Percentiles rank a stretch among this genome's conserved stretches.
Conservation (phyloP, 92 coral and sea anemone species). For the Chrysogorgia sp. region DNA sequence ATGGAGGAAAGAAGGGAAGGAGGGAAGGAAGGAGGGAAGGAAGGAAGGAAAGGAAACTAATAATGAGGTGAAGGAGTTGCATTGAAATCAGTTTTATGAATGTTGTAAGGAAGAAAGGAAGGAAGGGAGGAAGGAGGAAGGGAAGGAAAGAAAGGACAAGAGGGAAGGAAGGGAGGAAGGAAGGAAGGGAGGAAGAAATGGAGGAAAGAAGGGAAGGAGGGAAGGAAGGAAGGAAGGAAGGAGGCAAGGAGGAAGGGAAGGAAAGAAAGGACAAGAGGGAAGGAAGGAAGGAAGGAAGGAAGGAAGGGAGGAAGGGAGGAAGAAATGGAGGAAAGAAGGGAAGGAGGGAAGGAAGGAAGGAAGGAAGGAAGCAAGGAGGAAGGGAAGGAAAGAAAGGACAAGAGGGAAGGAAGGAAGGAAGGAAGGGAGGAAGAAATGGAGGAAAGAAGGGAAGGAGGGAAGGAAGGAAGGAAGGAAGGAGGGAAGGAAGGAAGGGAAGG, state of each 20-base stretch:
- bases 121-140: no score
- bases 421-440: no score
- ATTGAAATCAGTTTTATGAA: no score
- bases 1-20: not conserved
- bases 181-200: not conserved
- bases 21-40: no score
- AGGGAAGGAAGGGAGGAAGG: not conserved
- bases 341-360: constrained; percentile 9
- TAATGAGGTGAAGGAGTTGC: no score
- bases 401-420: no score
- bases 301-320: not conserved
- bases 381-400: not conserved
- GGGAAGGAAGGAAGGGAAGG: constrained; percentile 10
- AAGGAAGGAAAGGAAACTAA: no score
- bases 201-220: not conserved
- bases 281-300: no score
- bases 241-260: not conserved
- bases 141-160: not conserved
- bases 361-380: constrained; percentile 1
- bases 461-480: constrained; percentile 9
- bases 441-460: no score
- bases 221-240: not conserved
- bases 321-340: constrained; percentile 1
- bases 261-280: no score
- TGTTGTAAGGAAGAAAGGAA: no score